phyloP scores from a whole-genome alignment of 2,113 vertebrate species.

The Amphilophus citrinellus region DNA sequence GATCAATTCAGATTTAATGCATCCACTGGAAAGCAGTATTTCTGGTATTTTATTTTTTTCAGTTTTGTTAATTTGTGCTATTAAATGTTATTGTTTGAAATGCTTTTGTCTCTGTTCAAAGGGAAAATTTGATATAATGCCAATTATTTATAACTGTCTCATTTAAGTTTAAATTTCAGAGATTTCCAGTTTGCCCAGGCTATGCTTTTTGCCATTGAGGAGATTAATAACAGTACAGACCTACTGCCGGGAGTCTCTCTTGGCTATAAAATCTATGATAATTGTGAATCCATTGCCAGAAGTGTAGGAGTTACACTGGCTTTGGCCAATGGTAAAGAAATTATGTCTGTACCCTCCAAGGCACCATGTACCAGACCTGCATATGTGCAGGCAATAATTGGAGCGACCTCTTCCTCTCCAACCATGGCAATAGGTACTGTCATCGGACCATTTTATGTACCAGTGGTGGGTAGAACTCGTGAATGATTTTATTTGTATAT shows the following conservation, averaged over 20 bases:
- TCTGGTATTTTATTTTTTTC: neutral
- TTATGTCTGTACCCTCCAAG: neutral
- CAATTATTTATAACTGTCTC: neutral
- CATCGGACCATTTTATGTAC: slow-evolving; percentile 76
- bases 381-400: slow-evolving; percentile 76
- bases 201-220: too few species aligned
- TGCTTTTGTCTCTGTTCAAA: neutral
- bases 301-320: slow-evolving; percentile 59
- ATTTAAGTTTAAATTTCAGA: slow-evolving; percentile 74
- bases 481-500: neutral
- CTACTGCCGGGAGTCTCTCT: neutral
- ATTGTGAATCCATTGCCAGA: too few species aligned
- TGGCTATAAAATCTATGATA: too few species aligned
- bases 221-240: too few species aligned
- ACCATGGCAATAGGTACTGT: slow-evolving; percentile 73
- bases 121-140: neutral
- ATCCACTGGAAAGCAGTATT: neutral
- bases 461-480: slow-evolving; percentile 65
- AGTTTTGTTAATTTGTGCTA: neutral
- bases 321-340: slow-evolving; percentile 68
- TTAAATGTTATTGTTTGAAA: neutral
- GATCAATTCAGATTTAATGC: neutral
- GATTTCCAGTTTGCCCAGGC: slow-evolving; percentile 13
- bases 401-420: slow-evolving; percentile 76
- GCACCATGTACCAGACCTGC: slow-evolving; percentile 59